These are phyloP conservation scores for Sminthurinus signatus DNA, from an alignment of 1,140 invertebrate genomes.

Conservation along the genomic window DNA sequence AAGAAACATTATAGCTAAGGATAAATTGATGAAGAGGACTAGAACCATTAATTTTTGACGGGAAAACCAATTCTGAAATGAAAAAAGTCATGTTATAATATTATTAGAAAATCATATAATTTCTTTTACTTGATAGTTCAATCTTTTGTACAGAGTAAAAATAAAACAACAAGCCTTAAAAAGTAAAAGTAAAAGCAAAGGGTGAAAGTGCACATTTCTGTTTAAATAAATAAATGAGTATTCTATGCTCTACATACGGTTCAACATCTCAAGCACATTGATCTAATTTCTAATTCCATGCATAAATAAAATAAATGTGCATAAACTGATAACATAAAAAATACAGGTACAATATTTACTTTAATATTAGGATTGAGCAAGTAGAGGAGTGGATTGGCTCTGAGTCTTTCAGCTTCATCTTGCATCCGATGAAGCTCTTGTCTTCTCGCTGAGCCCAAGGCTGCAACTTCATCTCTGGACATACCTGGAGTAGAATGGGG, in stretches of 20 bases:
- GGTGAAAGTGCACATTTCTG: too few relatives aligned
- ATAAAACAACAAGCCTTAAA: background rate
- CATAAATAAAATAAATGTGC: too few relatives aligned
- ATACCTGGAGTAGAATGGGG: slow-evolving; percentile 69
- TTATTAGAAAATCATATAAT: too few relatives aligned
- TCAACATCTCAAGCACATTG: too few relatives aligned
- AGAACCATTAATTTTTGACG: slow-evolving; percentile 91
- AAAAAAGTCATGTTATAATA: too few relatives aligned
- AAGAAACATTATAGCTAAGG: slow-evolving; percentile 93
- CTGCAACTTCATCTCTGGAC: slow-evolving; percentile 90
- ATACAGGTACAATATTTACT: too few relatives aligned
- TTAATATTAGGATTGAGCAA: slow-evolving; percentile 93
- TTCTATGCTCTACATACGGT: too few relatives aligned
- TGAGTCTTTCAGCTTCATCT: slow-evolving; percentile 83
- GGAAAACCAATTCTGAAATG: slow-evolving; percentile 92
- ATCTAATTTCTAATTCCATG: too few relatives aligned
- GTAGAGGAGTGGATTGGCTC: slow-evolving; percentile 89
- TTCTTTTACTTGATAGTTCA: too few relatives aligned
- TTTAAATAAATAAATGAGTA: too few relatives aligned
- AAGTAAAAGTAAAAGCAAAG: background rate
- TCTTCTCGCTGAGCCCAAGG: slow-evolving; percentile 81
- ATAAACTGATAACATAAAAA: background rate
- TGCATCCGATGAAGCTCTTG: slow-evolving; percentile 86
- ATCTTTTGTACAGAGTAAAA: too few relatives aligned
- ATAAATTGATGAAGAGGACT: slow-evolving; percentile 92